Base-by-base conservation (phyloP, 2,797 vertebrate species). In the Nannoperca australis region DNA sequence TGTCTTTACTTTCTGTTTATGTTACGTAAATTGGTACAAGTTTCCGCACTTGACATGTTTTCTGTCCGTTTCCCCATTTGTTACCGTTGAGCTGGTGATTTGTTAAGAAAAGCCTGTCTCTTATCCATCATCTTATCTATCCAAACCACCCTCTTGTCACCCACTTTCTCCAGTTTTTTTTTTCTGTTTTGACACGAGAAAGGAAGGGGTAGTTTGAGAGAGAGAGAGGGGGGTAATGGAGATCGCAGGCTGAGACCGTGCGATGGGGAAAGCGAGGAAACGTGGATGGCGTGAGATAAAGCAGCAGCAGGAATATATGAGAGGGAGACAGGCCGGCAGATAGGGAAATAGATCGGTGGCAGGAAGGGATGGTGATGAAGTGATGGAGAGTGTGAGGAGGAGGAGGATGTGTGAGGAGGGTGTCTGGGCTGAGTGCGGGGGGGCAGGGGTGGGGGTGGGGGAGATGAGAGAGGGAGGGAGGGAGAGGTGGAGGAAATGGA, bases 401-500 rank as follows among this genome's bases (percentile, higher is more conserved):
- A 82, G 76, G 80, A 85, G 82, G 86, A 85, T 80, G 78, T 85
- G 85, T 70, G 84, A 89, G 82, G 82, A 87, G 83, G 85, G 84
- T 86, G 87, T 81, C 76, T 86, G 81, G 74, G 89, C 79, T 83
- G 73, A 64, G 84, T 76, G 84, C 56, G 36, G 56, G 44, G 53
- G 64, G n/a, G n/a, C n/a, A n/a, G n/a, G n/a, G n/a, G n/a, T n/a
- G n/a, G n/a, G 78, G 50, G 14, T 27, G 18, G 49, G 27, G 27
- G 66, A 63, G 74, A 67, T 61, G 76, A 73, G 85, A 76, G 73
- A 70, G 76, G 86, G 76, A 70, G 76, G 86, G 76, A 85, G 79
- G 83, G 80, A 79, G 86, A 85, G 85, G 90, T 90, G 90, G 88
- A 91, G 92, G 93, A 94, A 95, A 95, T 94, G 90, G 93, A 93